Conservation (phyloP, 2,888 invertebrate species). For the Andrena bucephala region DNA sequence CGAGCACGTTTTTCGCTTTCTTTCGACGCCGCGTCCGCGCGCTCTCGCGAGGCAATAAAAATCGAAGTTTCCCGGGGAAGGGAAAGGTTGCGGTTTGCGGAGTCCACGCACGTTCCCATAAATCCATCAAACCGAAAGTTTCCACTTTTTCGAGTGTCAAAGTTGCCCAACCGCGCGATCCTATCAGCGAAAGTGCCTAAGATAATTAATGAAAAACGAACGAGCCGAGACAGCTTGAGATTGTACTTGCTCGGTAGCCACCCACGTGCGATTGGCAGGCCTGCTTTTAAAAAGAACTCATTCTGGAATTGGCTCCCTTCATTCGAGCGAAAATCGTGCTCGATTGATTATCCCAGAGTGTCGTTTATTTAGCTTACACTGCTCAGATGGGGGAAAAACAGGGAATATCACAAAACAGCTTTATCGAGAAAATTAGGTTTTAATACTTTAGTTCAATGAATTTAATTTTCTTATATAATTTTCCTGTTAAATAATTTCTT, state of each 20-base stretch:
- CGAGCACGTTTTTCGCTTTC: neutral
- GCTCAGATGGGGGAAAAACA: too few species aligned
- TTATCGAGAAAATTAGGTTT: too few species aligned
- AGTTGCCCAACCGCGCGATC: conserved; percentile 28
- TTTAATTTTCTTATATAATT: too few species aligned
- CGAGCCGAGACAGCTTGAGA: conserved; percentile 45
- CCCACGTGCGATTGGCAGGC: conserved; percentile 46
- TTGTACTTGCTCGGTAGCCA: conserved; percentile 41
- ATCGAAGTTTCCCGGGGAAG: neutral
- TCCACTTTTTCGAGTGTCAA: conserved; percentile 41
- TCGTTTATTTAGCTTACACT: conserved; percentile 10
- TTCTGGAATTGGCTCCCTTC: conserved; percentile 33
- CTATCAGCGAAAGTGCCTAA: conserved; percentile 55
- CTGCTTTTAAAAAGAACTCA: conserved; percentile 45
- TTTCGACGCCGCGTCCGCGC: neutral
- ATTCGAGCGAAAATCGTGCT: conserved; percentile 42
- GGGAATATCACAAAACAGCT: too few species aligned
- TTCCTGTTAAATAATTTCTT: too few species aligned
- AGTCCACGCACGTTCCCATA: conserved; percentile 30
- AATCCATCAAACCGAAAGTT: conserved; percentile 46
- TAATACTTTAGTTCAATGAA: too few species aligned
- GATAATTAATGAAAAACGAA: conserved; percentile 65
- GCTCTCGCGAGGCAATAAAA: conserved; percentile 1
- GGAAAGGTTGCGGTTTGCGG: conserved; percentile 1
- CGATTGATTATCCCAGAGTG: conserved; percentile 43